Evolutionary conservation across 1,140 invertebrate species (phyloP).

Genomic region (Cecropterus lyciades): DNA sequence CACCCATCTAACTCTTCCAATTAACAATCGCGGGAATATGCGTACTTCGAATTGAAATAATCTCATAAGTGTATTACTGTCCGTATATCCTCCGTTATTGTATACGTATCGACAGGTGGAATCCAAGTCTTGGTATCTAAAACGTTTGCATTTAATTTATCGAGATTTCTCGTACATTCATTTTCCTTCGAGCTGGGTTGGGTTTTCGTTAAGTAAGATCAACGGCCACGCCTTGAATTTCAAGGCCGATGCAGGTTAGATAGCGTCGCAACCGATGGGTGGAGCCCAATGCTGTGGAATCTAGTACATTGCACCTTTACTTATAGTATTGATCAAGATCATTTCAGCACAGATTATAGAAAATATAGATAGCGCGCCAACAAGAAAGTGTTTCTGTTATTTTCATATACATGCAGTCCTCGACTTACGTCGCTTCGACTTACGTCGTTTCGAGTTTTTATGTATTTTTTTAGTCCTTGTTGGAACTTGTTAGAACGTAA

Average conservation of each 20-base stretch:
- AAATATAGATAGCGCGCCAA: neutral
- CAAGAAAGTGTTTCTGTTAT: neutral
- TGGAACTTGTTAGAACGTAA: too few species aligned
- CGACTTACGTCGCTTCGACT: too few species aligned
- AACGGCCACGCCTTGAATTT: slow-evolving; percentile 3
- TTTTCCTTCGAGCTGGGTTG: slow-evolving; percentile 6
- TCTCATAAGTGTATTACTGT: too few species aligned
- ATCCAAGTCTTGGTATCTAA: too few species aligned
- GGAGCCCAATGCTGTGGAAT: slow-evolving; percentile 15
- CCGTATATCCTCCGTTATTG: too few species aligned
- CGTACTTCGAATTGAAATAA: too few species aligned
- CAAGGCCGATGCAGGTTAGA: slow-evolving; percentile 24
- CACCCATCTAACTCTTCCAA: too few species aligned
- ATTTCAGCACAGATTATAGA: neutral
- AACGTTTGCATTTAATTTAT: neutral
- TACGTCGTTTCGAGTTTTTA: too few species aligned
- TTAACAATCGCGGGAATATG: too few species aligned
- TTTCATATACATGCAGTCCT: too few species aligned
- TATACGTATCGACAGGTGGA: too few species aligned
- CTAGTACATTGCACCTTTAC: slow-evolving; percentile 9
- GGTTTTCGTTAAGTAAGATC: neutral
- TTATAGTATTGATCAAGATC: slow-evolving; percentile 16
- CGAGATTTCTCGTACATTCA: neutral
- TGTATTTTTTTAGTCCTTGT: too few species aligned
- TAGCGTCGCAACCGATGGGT: slow-evolving; percentile 6